phyloP scores from a whole-genome alignment of 2,797 vertebrate species.

The Chelonia mydas region DNA sequence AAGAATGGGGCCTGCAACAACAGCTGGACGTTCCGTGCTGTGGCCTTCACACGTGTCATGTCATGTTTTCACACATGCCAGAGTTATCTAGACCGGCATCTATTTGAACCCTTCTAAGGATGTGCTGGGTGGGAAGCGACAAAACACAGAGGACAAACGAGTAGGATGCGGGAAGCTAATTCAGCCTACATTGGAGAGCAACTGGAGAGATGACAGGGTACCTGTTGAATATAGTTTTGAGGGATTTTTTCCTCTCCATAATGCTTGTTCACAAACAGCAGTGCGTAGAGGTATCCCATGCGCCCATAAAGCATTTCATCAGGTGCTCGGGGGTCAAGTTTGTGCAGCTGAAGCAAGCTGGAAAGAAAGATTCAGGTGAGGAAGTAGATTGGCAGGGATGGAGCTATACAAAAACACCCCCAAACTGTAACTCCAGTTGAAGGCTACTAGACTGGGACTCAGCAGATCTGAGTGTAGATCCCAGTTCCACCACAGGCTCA shows the following conservation, averaged over 20 bases:
- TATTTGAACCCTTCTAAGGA: not conserved
- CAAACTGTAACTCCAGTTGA: not conserved
- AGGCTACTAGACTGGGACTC: not conserved
- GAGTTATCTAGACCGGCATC: not conserved
- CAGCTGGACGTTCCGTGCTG: not conserved
- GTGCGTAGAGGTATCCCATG: slow-evolving; percentile 91
- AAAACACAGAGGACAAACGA: not conserved
- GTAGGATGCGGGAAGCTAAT: not conserved
- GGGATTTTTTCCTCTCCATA: slow-evolving; percentile 91
- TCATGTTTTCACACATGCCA: not conserved
- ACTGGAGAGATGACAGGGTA: slow-evolving; percentile 55
- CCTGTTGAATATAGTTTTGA: slow-evolving; percentile 92
- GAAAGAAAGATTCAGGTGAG: slow-evolving; percentile 16
- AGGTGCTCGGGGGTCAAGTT: slow-evolving; percentile 84
- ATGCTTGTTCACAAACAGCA: slow-evolving; percentile 94
- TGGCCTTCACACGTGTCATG: not conserved
- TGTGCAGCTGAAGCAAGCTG: slow-evolving; percentile 91
- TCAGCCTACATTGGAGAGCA: not conserved
- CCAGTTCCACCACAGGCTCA: not conserved
- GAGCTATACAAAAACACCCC: not conserved
- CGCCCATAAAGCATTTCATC: slow-evolving; percentile 95
- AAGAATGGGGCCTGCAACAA: not conserved
- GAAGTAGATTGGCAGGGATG: not conserved
- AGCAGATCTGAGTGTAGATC: not conserved
- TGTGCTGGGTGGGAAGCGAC: not conserved